Evolutionary conservation across 2,113 vertebrate genomes (phyloP).

Genomic region (Bufo bufo): DNA sequence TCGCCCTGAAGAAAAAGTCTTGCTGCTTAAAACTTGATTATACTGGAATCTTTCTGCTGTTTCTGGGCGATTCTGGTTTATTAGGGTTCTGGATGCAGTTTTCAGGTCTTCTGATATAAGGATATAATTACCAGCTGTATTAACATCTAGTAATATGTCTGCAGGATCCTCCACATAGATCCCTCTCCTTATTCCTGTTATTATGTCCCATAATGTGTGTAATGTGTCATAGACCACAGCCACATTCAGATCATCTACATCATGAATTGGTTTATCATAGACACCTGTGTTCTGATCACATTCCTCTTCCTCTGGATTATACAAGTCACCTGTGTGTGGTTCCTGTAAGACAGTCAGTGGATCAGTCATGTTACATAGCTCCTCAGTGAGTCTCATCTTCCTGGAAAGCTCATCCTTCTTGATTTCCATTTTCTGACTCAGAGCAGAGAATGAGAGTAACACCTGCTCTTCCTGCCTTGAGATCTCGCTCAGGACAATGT

Average conservation of each 20-base stretch:
- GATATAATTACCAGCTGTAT: background rate
- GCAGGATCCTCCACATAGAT: background rate
- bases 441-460: background rate
- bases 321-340: too few species aligned
- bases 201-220: background rate
- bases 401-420: background rate
- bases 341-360: too few species aligned
- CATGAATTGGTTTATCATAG: too few species aligned
- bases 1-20: background rate
- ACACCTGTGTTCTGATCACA: too few species aligned
- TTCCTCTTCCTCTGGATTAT: too few species aligned
- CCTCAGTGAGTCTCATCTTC: background rate
- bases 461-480: background rate
- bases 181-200: background rate
- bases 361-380: too few species aligned
- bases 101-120: background rate
- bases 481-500: background rate
- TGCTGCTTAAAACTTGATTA: background rate
- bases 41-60: background rate
- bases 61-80: background rate
- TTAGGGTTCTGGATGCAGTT: background rate
- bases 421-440: background rate
- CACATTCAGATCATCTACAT: background rate
- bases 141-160: constrained; percentile 16
- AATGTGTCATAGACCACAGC: background rate